A percentile compares a stretch with the other conserved stretches of the same genome.
phyloP scores from a whole-genome alignment of 2,888 invertebrate genomes.

The Luperina nickerlii region DNA sequence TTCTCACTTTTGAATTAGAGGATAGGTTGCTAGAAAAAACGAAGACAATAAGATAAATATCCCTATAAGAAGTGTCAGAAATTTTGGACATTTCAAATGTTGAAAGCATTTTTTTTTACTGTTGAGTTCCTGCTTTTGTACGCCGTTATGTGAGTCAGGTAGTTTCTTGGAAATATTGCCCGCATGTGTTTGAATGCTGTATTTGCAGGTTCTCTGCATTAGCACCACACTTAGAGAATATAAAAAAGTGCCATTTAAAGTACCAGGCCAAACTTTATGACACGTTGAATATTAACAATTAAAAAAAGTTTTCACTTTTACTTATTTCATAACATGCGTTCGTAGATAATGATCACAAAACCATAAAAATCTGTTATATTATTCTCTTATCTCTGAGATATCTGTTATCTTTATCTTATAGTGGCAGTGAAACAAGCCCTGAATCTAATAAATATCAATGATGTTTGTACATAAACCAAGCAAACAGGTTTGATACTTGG shows the following conservation, averaged over 20 bases:
- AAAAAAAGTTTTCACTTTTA: slow-evolving; percentile 39
- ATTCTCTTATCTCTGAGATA: slow-evolving; percentile 51
- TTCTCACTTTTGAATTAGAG: slow-evolving; percentile 21
- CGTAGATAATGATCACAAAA: slow-evolving; percentile 39
- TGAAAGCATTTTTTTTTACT: slow-evolving; percentile 35
- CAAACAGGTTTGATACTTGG: slow-evolving; percentile 60
- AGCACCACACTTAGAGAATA: background rate
- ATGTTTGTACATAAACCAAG: slow-evolving; percentile 62
- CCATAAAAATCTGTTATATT: slow-evolving; percentile 53
- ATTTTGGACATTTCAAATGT: slow-evolving; percentile 43
- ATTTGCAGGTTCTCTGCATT: slow-evolving; percentile 7
- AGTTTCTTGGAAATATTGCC: slow-evolving; percentile 52
- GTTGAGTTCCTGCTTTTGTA: slow-evolving; percentile 22
- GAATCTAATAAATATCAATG: slow-evolving; percentile 64
- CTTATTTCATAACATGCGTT: slow-evolving; percentile 35
- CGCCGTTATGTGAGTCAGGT: slow-evolving; percentile 52
- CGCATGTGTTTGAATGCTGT: slow-evolving; percentile 15
- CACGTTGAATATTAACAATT: slow-evolving; percentile 17
- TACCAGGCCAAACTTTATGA: slow-evolving; percentile 5
- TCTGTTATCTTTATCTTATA: slow-evolving; percentile 63
- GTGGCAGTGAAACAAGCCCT: slow-evolving; percentile 60
- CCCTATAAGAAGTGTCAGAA: slow-evolving; percentile 28
- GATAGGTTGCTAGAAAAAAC: slow-evolving; percentile 34
- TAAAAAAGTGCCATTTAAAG: slow-evolving; percentile 10
- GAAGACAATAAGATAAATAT: slow-evolving; percentile 35